These are phyloP conservation scores for Rhinogobio ventralis DNA, from an alignment of 2,797 vertebrate species.

Conservation along the genomic window DNA sequence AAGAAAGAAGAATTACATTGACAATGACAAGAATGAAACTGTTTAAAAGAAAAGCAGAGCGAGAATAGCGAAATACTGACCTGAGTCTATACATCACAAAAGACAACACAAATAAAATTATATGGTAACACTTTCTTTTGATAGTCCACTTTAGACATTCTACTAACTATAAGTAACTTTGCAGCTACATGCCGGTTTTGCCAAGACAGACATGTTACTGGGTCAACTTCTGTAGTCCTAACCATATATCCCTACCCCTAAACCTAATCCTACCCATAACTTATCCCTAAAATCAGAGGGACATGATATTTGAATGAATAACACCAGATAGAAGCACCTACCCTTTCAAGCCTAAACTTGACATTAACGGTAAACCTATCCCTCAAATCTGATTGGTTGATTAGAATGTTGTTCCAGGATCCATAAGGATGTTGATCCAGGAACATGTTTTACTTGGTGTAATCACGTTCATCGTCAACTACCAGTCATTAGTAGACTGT, in stretches of 20 bases:
- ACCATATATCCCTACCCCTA: not conserved
- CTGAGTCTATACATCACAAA: not conserved
- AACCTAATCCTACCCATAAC: not conserved
- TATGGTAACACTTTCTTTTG: not conserved
- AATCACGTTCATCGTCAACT: too few relatives aligned
- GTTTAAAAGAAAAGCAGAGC: slow-evolving; percentile 23
- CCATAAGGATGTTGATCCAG: not conserved
- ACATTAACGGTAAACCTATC: not conserved
- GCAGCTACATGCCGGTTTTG: not conserved
- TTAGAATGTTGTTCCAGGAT: not conserved
- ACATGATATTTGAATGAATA: not conserved
- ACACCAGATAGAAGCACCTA: not conserved
- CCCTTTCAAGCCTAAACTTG: not conserved
- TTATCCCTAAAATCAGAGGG: not conserved
- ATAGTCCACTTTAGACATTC: not conserved
- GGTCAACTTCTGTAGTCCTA: not conserved
- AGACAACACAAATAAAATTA: not conserved
- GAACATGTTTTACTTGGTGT: not conserved
- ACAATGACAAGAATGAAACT: not conserved
- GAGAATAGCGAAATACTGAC: not conserved
- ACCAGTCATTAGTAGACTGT: too few relatives aligned
- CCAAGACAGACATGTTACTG: not conserved
- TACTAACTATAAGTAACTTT: not conserved
- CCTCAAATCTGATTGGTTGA: not conserved
- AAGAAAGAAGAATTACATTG: not conserved